A percentile compares a stretch with the other conserved stretches of the same genome.
phyloP scores from a whole-genome alignment of 2,113 vertebrate genomes.

The Accipiter cooperii region DNA sequence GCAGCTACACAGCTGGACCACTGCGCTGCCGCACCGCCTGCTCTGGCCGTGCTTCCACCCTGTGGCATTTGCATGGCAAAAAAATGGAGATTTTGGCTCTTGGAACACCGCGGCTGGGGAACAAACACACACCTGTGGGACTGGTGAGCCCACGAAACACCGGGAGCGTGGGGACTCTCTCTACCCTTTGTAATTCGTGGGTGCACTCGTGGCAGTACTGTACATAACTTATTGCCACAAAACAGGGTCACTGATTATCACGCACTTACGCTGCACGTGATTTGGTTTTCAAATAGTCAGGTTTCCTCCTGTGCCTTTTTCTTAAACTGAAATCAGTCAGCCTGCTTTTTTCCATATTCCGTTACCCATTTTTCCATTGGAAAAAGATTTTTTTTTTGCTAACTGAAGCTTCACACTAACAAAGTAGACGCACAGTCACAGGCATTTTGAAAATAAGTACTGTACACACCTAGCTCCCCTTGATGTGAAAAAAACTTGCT shows the following conservation, averaged over 20 bases:
- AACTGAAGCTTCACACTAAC: background rate
- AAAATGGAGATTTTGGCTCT: background rate
- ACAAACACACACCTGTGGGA: background rate
- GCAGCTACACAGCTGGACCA: background rate
- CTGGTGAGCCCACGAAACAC: background rate
- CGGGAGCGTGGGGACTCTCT: background rate
- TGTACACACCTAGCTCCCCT: background rate
- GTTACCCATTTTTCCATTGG: background rate
- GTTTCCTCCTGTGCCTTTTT: background rate
- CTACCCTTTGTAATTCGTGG: background rate
- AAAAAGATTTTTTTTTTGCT: background rate
- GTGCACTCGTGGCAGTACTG: background rate
- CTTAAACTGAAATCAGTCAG: background rate
- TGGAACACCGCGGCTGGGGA: background rate
- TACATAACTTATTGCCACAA: background rate
- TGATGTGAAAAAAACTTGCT: background rate
- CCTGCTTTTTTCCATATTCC: background rate
- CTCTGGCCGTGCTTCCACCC: background rate
- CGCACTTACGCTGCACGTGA: fast-evolving
- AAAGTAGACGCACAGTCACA: background rate
- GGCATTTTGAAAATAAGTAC: background rate
- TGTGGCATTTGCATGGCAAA: background rate
- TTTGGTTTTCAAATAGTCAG: background rate
- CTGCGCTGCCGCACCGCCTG: background rate
- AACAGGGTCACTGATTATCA: background rate